phyloP scores from a whole-genome alignment of 2,113 vertebrate species.

The Rhinoptilus africanus region DNA sequence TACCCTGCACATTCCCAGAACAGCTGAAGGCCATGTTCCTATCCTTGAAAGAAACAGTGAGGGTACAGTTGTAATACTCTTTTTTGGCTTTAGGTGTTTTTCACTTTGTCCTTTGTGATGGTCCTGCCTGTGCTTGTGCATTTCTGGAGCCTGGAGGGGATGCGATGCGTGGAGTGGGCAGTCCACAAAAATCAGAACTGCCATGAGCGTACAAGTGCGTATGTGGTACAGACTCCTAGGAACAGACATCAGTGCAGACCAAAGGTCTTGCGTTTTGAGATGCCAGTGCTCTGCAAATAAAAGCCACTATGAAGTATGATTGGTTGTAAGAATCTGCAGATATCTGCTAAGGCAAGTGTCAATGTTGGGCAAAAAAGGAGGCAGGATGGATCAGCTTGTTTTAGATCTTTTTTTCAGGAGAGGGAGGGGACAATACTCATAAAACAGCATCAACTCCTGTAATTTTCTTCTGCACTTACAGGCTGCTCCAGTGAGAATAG shows the following conservation, averaged over 20 bases:
- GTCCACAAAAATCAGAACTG: not conserved
- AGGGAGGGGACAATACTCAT: not conserved
- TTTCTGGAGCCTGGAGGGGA: not conserved
- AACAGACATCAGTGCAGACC: not conserved
- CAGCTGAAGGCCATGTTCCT: not conserved
- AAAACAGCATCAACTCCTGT: not conserved
- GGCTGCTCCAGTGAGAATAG: conserved; percentile 29
- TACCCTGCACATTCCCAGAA: not conserved
- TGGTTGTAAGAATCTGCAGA: not conserved
- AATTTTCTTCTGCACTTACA: conserved; percentile 23
- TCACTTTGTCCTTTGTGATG: not conserved
- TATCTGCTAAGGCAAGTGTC: not conserved
- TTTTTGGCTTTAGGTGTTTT: not conserved
- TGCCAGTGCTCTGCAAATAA: not conserved
- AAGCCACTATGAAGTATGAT: not conserved
- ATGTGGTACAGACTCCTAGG: not conserved
- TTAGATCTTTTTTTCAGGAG: not conserved
- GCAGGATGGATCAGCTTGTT: not conserved
- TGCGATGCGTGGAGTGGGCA: not conserved
- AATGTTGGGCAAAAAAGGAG: not conserved
- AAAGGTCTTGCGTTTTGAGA: not conserved
- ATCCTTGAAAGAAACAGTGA: not conserved
- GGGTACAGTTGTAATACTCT: not conserved
- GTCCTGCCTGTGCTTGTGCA: not conserved
- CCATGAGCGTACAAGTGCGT: not conserved